Evolutionary conservation across 2,888 invertebrate species (phyloP), one percentile per base, ranked within the genome.

Genomic region (Euphydryas editha): DNA sequence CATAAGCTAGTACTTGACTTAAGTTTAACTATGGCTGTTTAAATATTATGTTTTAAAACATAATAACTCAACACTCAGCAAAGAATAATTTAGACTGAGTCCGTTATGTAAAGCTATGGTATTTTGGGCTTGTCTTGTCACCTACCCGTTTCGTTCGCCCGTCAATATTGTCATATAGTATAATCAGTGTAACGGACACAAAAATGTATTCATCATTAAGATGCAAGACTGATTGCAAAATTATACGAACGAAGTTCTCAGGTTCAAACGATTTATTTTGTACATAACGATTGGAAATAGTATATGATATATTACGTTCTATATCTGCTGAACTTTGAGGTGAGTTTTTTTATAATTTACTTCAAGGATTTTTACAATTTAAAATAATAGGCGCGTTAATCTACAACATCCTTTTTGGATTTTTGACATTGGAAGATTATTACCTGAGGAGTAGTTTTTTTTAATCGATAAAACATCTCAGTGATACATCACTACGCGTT

Each of bases 191-290:
- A 80, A 77, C 76, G 75, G 76, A 69, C 59, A 69, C 62, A 49
- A 72, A 68, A 69, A 73, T 71, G 68, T 70, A 70, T 69, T 70
- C 69, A 71, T 63, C 68, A 70, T 72, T 72, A 70, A 71, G 69
- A 71, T 71, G 63, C 62, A 72, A 68, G 70, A 73, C 65, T 71
- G 72, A 81, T 82, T 77, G 79, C 73, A 75, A 79, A 81, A 80
- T 82, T 82, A 82, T 80, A 76, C 76, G 73, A 67, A 76, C 77
- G 72, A 76, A 78, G 72, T 77, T 72, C 57, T 68, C 51, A 58
- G 61, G 69, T 66, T 72, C 62, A 60, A 61, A 67, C 67, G 69
- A 72, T 71, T 72, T 64, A 74, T 72, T 69, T 69, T 59, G 61
- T 62, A 58, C 59, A 66, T 59, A 30, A 58, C 62, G 67, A 71